A percentile compares a stretch with the other conserved stretches of the same genome.
phyloP scores from a whole-genome alignment of 2,797 vertebrate species.

The Salarias fasciatus region DNA sequence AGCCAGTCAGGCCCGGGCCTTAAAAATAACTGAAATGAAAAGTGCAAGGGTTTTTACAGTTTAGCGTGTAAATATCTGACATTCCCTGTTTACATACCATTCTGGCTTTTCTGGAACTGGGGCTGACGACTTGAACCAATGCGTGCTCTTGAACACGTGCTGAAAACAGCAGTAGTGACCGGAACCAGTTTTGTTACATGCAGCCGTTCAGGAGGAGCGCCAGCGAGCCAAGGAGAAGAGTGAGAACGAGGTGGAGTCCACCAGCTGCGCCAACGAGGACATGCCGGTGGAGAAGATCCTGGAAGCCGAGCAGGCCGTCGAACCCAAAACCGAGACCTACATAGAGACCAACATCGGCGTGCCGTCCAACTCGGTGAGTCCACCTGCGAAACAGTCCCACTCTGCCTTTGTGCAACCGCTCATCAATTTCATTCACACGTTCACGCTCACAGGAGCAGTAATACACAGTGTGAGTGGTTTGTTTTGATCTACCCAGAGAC shows the following conservation, averaged over 20 bases:
- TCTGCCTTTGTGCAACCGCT: conserved; percentile 7
- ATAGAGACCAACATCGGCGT: conserved; percentile 93
- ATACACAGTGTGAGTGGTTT: background rate
- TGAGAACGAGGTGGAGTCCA: conserved; percentile 95
- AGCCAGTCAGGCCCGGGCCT: too few species aligned
- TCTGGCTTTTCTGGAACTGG: background rate
- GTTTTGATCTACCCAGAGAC: background rate
- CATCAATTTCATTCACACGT: conserved; percentile 8
- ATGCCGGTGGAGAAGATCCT: conserved; percentile 99
- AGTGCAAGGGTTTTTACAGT: too few species aligned
- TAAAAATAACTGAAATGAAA: too few species aligned
- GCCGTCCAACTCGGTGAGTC: conserved; percentile 93
- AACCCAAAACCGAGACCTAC: conserved; percentile 98
- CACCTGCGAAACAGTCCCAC: conserved; percentile 5
- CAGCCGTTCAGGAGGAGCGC: conserved; percentile 98
- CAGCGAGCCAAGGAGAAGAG: conserved; percentile 95
- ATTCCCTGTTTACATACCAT: too few species aligned
- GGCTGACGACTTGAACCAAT: too few species aligned
- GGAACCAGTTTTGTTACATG: conserved; percentile 85
- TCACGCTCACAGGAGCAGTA: background rate
- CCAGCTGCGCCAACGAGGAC: conserved; percentile 94
- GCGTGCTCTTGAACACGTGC: conserved; percentile 15
- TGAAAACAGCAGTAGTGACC: conserved; percentile 84
- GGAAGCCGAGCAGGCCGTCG: conserved; percentile 96
- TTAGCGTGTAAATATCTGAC: too few species aligned